These are phyloP conservation scores for Salvator merianae DNA, from an alignment of 2,113 vertebrate genomes.

Conservation along the genomic window DNA sequence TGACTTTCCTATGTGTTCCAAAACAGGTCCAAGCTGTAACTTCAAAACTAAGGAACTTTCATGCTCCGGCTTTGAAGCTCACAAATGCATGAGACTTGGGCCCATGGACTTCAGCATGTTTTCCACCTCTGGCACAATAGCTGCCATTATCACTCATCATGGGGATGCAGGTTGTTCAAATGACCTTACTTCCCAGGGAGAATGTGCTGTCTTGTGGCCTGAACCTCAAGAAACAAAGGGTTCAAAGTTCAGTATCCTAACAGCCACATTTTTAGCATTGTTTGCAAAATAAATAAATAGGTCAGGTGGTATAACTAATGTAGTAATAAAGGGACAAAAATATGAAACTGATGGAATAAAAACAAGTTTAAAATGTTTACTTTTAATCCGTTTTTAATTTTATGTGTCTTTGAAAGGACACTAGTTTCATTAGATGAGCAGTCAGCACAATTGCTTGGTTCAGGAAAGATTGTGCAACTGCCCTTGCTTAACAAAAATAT, in stretches of 20 bases:
- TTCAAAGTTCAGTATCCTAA: neutral
- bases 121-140: too few relatives aligned
- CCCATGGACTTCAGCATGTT: too few relatives aligned
- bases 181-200: neutral
- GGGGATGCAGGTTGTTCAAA: too few relatives aligned
- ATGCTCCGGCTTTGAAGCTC: too few relatives aligned
- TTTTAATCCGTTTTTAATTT: neutral
- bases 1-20: too few relatives aligned
- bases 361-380: neutral
- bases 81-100: too few relatives aligned
- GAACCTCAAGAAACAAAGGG: neutral
- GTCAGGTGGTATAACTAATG: neutral
- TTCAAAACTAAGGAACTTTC: too few relatives aligned
- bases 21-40: too few relatives aligned
- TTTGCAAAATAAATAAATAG: neutral
- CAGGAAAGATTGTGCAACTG: neutral
- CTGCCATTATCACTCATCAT: too few relatives aligned
- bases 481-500: neutral
- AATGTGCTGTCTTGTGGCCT: neutral
- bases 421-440: neutral
- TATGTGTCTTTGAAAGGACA: neutral
- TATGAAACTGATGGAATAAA: neutral
- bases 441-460: neutral
- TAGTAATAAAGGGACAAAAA: neutral
- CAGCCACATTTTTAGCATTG: neutral